These are phyloP conservation scores for Peromyscus eremicus DNA, from an alignment of 2,797 vertebrate genomes.

Conservation along the genomic window DNA sequence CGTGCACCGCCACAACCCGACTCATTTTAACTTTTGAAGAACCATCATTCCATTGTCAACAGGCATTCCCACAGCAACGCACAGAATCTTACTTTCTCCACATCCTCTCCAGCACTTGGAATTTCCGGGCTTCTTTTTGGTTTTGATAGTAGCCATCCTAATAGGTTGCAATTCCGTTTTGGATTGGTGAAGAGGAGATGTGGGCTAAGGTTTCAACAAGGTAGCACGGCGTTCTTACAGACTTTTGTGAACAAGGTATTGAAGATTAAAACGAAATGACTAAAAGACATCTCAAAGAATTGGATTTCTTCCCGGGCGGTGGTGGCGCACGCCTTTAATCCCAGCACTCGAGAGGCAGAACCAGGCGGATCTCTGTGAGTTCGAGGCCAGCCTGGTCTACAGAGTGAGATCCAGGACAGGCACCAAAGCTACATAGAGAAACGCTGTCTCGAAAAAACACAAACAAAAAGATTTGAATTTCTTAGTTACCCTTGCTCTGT, in stretches of 20 bases:
- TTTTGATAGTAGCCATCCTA: background rate
- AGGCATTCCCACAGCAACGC: background rate
- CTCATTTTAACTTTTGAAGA: background rate
- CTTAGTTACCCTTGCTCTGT: background rate
- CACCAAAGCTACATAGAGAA: no score
- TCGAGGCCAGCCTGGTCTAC: no score
- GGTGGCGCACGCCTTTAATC: no score
- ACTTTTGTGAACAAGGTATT: background rate
- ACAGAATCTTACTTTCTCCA: background rate
- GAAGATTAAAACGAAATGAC: background rate
- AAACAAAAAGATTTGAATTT: background rate
- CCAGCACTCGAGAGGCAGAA: no score
- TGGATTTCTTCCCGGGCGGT: no score
- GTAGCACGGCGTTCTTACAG: background rate
- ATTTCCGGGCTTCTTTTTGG: background rate
- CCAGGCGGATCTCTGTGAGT: no score
- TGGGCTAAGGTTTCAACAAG: background rate
- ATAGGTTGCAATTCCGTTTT: background rate
- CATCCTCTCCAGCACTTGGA: background rate
- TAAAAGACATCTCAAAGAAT: background rate
- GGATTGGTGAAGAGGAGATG: background rate
- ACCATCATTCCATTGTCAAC: background rate
- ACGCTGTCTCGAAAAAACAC: no score
- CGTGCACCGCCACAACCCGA: rapidly evolving
- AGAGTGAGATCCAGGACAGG: no score